These are phyloP conservation scores for Drosophila rellima DNA, from an alignment of 2,888 invertebrate genomes.

Conservation along the genomic window DNA sequence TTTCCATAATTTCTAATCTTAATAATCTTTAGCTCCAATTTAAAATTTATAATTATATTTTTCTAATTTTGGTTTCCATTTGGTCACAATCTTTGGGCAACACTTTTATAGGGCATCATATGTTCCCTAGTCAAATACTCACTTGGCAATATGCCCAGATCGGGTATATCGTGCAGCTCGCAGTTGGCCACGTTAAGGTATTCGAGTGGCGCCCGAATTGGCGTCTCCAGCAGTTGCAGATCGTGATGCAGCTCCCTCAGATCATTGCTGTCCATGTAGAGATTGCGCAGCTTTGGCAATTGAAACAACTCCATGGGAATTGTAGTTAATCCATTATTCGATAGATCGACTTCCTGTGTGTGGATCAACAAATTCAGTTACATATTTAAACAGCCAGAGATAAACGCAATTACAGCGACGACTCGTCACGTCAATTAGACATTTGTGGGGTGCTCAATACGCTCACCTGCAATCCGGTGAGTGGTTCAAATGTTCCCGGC, in stretches of 20 bases:
- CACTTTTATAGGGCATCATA: not conserved
- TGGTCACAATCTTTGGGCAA: not conserved
- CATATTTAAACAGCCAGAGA: slow-evolving; percentile 18
- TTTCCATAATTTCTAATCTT: too few species aligned
- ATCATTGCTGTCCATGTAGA: slow-evolving; percentile 87
- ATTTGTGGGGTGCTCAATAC: not conserved
- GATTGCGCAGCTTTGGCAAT: slow-evolving; percentile 88
- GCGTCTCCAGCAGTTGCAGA: slow-evolving; percentile 84
- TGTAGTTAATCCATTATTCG: slow-evolving; percentile 84
- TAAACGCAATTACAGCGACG: slow-evolving; percentile 15
- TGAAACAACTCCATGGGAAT: slow-evolving; percentile 86
- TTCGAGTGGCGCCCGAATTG: slow-evolving; percentile 88
- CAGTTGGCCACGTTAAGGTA: slow-evolving; percentile 88
- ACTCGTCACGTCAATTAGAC: slow-evolving; percentile 15
- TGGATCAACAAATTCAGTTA: slow-evolving; percentile 11
- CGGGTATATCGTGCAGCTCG: slow-evolving; percentile 87
- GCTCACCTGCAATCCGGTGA: slow-evolving; percentile 84
- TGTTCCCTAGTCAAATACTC: slow-evolving; percentile 41
- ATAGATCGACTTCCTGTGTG: slow-evolving; percentile 85
- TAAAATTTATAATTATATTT: too few species aligned
- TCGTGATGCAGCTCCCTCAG: slow-evolving; percentile 78
- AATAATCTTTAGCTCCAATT: too few species aligned
- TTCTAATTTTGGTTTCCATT: too few species aligned
- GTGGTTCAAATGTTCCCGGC: slow-evolving; percentile 83
- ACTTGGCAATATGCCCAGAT: slow-evolving; percentile 88